Conservation (phyloP, 2,113 vertebrate genomes). For the Pteronura brasiliensis region DNA sequence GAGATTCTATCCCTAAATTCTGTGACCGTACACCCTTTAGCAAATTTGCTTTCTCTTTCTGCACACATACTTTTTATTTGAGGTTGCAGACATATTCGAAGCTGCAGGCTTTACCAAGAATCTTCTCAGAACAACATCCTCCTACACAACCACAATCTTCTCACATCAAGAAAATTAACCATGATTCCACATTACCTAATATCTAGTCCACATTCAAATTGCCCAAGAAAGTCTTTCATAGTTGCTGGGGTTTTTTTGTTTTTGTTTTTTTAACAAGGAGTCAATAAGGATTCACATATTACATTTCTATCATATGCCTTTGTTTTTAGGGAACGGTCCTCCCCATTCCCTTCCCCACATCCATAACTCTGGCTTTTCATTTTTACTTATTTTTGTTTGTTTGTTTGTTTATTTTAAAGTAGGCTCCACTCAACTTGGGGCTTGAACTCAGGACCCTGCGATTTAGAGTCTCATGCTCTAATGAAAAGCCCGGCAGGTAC, state of each 20-base stretch:
- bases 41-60: conserved; percentile 12
- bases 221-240: background rate
- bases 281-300: background rate
- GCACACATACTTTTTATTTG: background rate
- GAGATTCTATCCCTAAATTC: background rate
- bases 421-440: background rate
- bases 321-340: conserved; percentile 5
- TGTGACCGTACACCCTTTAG: background rate
- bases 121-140: background rate
- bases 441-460: background rate
- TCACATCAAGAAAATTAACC: background rate
- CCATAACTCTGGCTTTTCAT: background rate
- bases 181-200: background rate
- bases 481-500: background rate
- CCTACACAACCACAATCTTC: background rate
- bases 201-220: conserved; percentile 12
- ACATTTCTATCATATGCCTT: background rate
- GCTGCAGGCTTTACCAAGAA: background rate
- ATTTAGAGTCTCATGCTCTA: background rate
- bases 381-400: background rate
- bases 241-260: background rate
- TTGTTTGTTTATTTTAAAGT: background rate
- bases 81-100: background rate
- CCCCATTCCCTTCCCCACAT: background rate
- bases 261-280: background rate